phyloP scores from a whole-genome alignment of 2,888 invertebrate genomes.

The Rhingia rostrata region DNA sequence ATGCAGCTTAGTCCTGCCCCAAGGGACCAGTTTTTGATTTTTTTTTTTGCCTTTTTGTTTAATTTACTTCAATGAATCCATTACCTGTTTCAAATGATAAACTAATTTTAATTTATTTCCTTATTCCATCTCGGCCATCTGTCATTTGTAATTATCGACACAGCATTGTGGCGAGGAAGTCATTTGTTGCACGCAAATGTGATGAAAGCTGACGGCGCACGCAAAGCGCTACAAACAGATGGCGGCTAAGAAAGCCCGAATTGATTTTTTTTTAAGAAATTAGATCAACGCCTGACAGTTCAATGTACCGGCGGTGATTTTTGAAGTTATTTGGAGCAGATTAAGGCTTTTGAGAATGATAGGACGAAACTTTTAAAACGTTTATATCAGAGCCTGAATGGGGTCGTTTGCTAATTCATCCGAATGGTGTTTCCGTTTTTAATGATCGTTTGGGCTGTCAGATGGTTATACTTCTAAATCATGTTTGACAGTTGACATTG shows the following conservation, averaged over 20 bases:
- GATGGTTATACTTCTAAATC: too few relatives aligned
- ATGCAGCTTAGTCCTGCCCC: constrained; percentile 26
- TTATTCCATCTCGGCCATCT: constrained; percentile 22
- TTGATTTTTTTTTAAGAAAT: not conserved
- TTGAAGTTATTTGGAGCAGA: too few relatives aligned
- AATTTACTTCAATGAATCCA: constrained; percentile 3
- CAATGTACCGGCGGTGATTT: not conserved
- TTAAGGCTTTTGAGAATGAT: too few relatives aligned
- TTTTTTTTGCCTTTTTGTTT: not conserved
- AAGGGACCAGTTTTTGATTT: constrained; percentile 61
- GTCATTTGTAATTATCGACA: constrained; percentile 49
- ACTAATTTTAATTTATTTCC: constrained; percentile 53
- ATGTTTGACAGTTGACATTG: too few relatives aligned
- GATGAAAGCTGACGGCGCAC: constrained; percentile 28
- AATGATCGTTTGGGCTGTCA: too few relatives aligned
- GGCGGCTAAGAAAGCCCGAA: not conserved
- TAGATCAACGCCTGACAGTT: not conserved
- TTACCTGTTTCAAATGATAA: constrained; percentile 32
- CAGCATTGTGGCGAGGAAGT: constrained; percentile 38
- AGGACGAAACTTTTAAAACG: too few relatives aligned
- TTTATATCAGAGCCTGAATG: too few relatives aligned
- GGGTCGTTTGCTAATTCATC: too few relatives aligned
- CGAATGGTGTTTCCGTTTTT: too few relatives aligned
- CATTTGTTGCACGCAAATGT: constrained; percentile 45
- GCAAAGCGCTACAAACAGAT: not conserved